These are phyloP conservation scores for Sebastiscus tertius DNA, from an alignment of 2,797 vertebrate species.

Conservation along the genomic window DNA sequence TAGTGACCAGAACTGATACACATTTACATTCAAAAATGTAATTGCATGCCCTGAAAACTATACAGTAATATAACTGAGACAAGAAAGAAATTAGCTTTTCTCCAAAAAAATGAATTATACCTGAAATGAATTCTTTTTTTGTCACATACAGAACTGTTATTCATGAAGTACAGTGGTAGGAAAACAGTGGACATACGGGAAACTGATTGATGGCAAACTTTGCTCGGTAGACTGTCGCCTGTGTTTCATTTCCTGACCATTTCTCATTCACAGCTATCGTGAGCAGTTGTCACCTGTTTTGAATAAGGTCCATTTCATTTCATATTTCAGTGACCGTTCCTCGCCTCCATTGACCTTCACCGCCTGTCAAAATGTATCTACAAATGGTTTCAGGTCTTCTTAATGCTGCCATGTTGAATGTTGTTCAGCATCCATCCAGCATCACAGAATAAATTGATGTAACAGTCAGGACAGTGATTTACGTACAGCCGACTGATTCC, in stretches of 20 bases:
- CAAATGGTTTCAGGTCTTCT: neutral
- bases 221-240: neutral
- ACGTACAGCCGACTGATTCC: neutral
- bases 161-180: neutral
- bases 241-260: conserved; percentile 18
- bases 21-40: no score
- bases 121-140: no score
- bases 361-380: neutral
- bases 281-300: neutral
- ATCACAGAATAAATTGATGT: neutral
- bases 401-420: neutral
- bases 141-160: neutral
- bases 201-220: neutral
- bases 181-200: neutral
- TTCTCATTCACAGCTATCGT: neutral
- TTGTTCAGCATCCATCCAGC: neutral
- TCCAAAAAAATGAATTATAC: no score
- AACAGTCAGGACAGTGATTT: neutral
- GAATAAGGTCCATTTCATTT: neutral
- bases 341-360: neutral
- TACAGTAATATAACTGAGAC: no score
- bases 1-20: no score
- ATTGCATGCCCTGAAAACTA: no score
- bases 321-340: neutral
- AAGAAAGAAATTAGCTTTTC: no score